Base-by-base conservation (phyloP, 2,888 invertebrate genomes). In the Drosophila neonasuta region DNA sequence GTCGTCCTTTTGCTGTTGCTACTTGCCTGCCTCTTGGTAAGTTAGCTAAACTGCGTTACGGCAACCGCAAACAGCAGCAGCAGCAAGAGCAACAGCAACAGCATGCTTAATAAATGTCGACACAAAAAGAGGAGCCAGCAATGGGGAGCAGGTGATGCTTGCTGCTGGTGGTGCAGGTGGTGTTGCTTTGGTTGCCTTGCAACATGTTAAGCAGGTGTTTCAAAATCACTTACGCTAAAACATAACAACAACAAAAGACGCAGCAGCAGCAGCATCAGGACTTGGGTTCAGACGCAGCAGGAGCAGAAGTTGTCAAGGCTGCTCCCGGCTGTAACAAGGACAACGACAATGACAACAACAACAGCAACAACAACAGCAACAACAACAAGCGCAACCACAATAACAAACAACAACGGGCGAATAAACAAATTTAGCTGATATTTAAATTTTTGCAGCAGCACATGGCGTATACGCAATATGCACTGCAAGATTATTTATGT, bases 121-220 rank as follows among this genome's bases (percentile, higher is more conserved):
- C 84, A 79, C 84, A 84, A 79, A 84, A 74, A 20, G 48, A 45
- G 55, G 24, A 42, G 17, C 45, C 49, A 46, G 30, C 48, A 51
- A 6, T 1, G 24, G 10, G 41, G 9, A 20, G 39, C 39, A 41
- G 39, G 39, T 41, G 39, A 9, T 9, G 39, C n/a, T 13, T 17
- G 15, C n/a, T 44, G 65, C 34, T 34, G 49, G 50, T 39, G 29
- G 58, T 46, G 48, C 60, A 24, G 55, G 29, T 61, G 55, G 13
- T 34, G 29, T 32, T 30, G 52, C 30, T 24, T 24, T 71, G 57
- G 36, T 68, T 69, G 63, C 74, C 77, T 68, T 76, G 85, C 81
- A 77, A 71, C 82, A 86, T 86, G 86, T 79, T 79, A 75, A 84
- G 82, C 84, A 84, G 84, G 85, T 84, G 84, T 84, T 80, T 80